phyloP scores from a whole-genome alignment of 1,140 invertebrate genomes.

The Drosophila nigromelanica region DNA sequence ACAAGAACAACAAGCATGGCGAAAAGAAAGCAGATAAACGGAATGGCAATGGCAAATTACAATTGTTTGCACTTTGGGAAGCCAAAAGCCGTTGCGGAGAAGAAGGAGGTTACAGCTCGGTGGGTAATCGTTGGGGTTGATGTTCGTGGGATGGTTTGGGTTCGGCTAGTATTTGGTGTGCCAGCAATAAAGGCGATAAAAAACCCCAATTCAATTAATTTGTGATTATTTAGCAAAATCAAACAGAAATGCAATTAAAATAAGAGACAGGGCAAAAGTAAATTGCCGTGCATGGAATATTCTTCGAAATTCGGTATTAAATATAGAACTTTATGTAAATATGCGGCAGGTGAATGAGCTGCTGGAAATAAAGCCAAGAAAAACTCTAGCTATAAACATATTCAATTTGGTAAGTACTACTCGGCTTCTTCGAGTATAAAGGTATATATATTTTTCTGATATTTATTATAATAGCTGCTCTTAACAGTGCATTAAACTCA shows the following conservation, averaged over 20 bases:
- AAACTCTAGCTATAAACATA: background rate
- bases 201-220: constrained; percentile 55
- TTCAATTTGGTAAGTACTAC: background rate
- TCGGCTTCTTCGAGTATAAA: background rate
- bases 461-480: background rate
- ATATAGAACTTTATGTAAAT: background rate
- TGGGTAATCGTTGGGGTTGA: background rate
- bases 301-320: constrained; percentile 1
- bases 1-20: constrained; percentile 13
- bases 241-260: constrained; percentile 43
- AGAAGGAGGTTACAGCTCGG: background rate
- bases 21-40: constrained; percentile 45
- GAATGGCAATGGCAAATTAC: constrained; percentile 44
- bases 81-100: constrained; percentile 23
- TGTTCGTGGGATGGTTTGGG: constrained; percentile 10
- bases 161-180: constrained; percentile 1
- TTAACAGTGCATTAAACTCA: constrained; percentile 10
- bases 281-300: constrained; percentile 16
- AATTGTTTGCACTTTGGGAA: constrained; percentile 57
- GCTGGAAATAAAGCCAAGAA: background rate
- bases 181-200: constrained; percentile 18
- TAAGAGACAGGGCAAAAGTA: constrained; percentile 22
- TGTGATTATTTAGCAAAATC: constrained; percentile 52
- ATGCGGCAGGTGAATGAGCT: background rate
- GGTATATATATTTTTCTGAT: background rate